Percentiles rank a stretch among this genome's conserved stretches.
phyloP scores from a whole-genome alignment of 2,888 invertebrate species.

The Ganaspis brasiliensis region DNA sequence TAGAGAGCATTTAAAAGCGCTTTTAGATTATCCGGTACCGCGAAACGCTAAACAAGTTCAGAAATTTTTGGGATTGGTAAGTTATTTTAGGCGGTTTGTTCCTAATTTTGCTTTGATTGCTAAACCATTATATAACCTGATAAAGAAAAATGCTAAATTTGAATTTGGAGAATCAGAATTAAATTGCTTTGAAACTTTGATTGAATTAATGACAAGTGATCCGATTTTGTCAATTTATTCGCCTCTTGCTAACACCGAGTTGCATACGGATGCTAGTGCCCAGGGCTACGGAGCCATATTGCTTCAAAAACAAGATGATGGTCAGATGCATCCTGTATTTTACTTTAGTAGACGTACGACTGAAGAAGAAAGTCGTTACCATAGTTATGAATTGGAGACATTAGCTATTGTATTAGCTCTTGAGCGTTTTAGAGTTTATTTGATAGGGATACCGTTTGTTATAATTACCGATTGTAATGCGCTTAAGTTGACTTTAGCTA shows the following conservation, averaged over 20 bases:
- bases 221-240: no score
- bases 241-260: no score
- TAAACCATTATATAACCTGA: slow-evolving; percentile 59
- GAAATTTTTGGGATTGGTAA: slow-evolving; percentile 52
- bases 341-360: no score
- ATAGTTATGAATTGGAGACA: slow-evolving; percentile 72
- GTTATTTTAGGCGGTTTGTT: slow-evolving; percentile 59
- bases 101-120: slow-evolving; percentile 52
- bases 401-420: slow-evolving; percentile 62
- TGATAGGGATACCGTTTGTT: slow-evolving; percentile 66
- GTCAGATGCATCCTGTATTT: no score
- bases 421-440: slow-evolving; percentile 65
- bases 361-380: slow-evolving; percentile 65
- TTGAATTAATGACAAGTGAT: no score
- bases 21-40: slow-evolving; percentile 48
- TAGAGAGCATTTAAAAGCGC: no score
- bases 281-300: no score
- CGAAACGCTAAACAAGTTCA: slow-evolving; percentile 55
- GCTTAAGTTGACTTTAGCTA: slow-evolving; percentile 65
- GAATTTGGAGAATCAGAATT: no score
- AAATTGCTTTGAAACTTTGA: no score
- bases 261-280: no score
- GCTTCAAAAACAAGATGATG: no score
- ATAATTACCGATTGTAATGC: slow-evolving; percentile 70
- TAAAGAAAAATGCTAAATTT: slow-evolving; percentile 51